Percentiles rank a stretch among this genome's conserved stretches.
Conservation (phyloP, 2,113 vertebrate species). For the Microtus montanus region DNA sequence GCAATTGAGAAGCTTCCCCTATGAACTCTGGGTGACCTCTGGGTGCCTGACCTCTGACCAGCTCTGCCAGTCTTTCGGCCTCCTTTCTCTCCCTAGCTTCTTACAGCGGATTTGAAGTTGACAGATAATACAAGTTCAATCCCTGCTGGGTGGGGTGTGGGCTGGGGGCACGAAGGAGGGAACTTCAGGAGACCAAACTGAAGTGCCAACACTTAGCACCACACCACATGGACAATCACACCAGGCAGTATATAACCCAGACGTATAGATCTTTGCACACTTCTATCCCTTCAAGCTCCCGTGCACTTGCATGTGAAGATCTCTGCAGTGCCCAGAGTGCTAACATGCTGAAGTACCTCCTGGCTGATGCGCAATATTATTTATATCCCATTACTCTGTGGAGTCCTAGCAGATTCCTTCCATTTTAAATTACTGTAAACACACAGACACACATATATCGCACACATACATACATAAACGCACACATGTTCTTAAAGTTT, state of each 20-base stretch:
- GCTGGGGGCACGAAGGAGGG: neutral
- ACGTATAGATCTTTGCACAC: conserved; percentile 45
- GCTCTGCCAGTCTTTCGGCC: neutral
- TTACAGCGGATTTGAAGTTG: neutral
- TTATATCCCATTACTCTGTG: conserved; percentile 63
- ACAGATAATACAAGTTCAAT: neutral
- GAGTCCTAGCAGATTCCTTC: conserved; percentile 59
- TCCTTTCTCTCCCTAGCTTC: neutral
- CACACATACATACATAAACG: neutral
- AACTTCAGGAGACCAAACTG: neutral
- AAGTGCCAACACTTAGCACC: conserved; percentile 19
- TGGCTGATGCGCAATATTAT: neutral
- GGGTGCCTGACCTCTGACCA: rapidly evolving
- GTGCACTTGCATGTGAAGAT: rapidly evolving
- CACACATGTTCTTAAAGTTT: conserved; percentile 64
- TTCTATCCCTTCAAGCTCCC: conserved; percentile 50
- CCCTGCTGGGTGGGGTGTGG: neutral
- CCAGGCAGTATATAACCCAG: neutral
- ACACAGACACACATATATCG: neutral
- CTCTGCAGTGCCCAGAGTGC: neutral
- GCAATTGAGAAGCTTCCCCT: neutral
- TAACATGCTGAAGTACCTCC: neutral
- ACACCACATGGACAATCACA: neutral
- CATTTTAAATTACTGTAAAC: neutral
- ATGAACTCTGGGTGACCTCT: neutral